phyloP scores from a whole-genome alignment of 2,113 vertebrate species.

The Typhlomys cinereus region DNA sequence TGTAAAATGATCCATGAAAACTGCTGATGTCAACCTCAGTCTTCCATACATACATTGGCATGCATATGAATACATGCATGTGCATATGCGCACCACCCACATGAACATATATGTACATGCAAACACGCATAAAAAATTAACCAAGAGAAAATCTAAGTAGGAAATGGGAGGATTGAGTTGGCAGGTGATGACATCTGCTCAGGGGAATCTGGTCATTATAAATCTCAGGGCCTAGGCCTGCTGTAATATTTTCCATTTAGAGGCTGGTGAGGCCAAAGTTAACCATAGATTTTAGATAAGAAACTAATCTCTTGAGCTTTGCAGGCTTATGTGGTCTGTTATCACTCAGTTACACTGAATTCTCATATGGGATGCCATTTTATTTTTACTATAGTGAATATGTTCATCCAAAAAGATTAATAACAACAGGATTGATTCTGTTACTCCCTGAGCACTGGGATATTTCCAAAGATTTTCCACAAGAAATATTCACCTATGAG shows the following conservation, averaged over 20 bases:
- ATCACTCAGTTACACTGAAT: neutral
- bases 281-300: neutral
- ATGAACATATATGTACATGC: neutral
- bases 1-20: too few species aligned
- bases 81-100: too few species aligned
- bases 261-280: neutral
- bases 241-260: neutral
- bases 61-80: too few species aligned
- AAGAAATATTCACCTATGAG: slow-evolving; percentile 21
- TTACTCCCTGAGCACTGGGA: neutral
- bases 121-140: neutral
- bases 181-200: neutral
- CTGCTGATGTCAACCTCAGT: too few species aligned
- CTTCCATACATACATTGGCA: too few species aligned
- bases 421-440: neutral
- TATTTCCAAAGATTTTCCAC: slow-evolving; percentile 47
- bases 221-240: neutral
- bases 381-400: neutral
- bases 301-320: neutral
- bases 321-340: neutral
- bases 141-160: neutral
- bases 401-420: neutral
- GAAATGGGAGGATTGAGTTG: neutral
- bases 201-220: neutral
- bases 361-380: neutral